Percentiles rank a stretch among this genome's conserved stretches.
Evolutionary conservation across 2,888 invertebrate species (phyloP).

Genomic region (Hedychridium roseum): DNA sequence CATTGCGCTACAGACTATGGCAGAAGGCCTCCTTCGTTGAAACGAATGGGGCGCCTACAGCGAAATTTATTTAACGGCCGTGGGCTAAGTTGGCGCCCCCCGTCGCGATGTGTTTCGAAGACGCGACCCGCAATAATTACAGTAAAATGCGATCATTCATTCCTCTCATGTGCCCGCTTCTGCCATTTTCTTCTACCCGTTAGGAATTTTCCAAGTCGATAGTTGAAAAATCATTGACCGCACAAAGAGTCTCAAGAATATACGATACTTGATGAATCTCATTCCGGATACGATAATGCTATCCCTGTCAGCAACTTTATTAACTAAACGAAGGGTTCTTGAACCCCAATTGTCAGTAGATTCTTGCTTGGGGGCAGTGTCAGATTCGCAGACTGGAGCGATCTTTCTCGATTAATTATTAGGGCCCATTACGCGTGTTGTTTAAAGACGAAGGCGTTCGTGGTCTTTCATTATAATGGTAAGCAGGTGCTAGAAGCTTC

Average conservation of each 20-base stretch:
- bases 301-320: no score
- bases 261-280: no score
- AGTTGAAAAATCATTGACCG: no score
- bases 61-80: conserved; percentile 53
- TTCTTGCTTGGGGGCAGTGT: conserved; percentile 29
- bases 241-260: no score
- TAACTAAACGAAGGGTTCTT: no score
- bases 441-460: conserved; percentile 43
- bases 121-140: conserved; percentile 49
- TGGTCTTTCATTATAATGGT: conserved; percentile 42
- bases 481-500: conserved; percentile 46
- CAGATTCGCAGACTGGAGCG: conserved; percentile 35
- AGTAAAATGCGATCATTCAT: conserved; percentile 49
- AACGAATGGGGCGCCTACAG: conserved; percentile 40
- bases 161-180: no score
- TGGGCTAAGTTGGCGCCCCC: conserved; percentile 51
- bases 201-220: no score
- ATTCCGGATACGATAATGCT: no score
- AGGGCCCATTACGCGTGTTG: conserved; percentile 47
- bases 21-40: conserved; percentile 39
- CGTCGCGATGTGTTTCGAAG: conserved; percentile 44
- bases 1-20: no score
- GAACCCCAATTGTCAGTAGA: no score
- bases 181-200: no score
- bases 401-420: conserved; percentile 45